Evolutionary conservation across 2,113 vertebrate species (phyloP), one percentile per base, ranked within the genome.

Genomic region (zebrafish (Danio rerio)): DNA sequence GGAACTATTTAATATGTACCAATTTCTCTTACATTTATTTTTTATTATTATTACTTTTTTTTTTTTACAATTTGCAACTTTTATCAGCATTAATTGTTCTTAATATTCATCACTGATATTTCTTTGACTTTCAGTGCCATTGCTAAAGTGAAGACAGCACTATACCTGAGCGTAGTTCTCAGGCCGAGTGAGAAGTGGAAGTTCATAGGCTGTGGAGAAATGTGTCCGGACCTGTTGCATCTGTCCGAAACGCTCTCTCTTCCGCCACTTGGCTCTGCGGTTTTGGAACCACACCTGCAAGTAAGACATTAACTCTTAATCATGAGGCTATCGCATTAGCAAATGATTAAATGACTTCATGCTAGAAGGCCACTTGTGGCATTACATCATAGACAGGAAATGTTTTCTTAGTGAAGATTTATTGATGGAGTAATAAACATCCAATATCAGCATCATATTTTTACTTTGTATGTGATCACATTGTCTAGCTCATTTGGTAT

Each of bases 211-310:
- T 0, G 96, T 95, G 79, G 98, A 97, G 93, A 99, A 99, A 89
- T 99, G 98, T 5, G 97, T 99, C 31, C 98, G 95, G 85, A 99
- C 98, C 91, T 99, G 98, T 90, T 99, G 98, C 97, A 99, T 99
- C 92, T 99, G 98, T 9, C 98, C 98, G 0, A 99, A 99, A 15
- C 98, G 93, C 81, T 99, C 98, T 85, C 98, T 90, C 92, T 99
- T 99, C 85, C 98, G 95, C 98, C 98, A 99, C 78, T 99, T 99
- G 0, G 98, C 98, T 85, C 98, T 89, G 31, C 98, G 94, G 91
- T 99, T 99, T 92, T 99, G 98, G 89, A 99, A 99, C 98, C 98
- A 99, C 45, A 99, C 98, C 98, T 99, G 87, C 56, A 65, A 84
- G 85, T 55, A 77, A 76, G 86, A 87, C 43, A 78, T 31, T 15